Evolutionary conservation across 2,113 vertebrate genomes (phyloP).

Genomic region (Lepus americanus): DNA sequence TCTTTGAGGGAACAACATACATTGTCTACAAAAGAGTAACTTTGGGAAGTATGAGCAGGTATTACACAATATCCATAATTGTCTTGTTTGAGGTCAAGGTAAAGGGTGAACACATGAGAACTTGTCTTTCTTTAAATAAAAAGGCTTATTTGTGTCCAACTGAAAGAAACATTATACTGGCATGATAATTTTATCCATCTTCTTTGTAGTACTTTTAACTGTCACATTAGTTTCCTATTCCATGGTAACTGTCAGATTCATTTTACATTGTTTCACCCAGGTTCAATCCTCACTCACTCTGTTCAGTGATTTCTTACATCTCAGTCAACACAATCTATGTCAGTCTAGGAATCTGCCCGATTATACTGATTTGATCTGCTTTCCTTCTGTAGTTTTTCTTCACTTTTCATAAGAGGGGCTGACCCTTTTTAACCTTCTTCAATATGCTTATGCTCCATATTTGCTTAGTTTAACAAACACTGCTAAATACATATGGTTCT

Average conservation of each 20-base stretch:
- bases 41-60: not conserved
- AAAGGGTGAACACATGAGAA: not conserved
- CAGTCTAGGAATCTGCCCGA: not conserved
- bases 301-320: not conserved
- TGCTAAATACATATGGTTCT: not conserved
- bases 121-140: not conserved
- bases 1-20: not conserved
- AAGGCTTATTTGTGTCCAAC: not conserved
- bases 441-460: not conserved
- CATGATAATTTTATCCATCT: not conserved
- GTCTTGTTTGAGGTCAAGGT: not conserved
- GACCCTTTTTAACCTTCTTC: not conserved
- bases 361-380: not conserved
- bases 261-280: not conserved
- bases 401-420: not conserved
- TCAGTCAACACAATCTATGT: not conserved
- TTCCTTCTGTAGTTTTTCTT: not conserved
- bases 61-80: not conserved
- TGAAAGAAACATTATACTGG: not conserved
- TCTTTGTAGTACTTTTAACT: not conserved
- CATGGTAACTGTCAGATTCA: not conserved
- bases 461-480: conserved; percentile 16
- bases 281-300: not conserved
- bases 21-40: not conserved
- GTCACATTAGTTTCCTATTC: not conserved